Evolutionary conservation across 2,797 vertebrate species (phyloP).

Genomic region (Melopsittacus undulatus): DNA sequence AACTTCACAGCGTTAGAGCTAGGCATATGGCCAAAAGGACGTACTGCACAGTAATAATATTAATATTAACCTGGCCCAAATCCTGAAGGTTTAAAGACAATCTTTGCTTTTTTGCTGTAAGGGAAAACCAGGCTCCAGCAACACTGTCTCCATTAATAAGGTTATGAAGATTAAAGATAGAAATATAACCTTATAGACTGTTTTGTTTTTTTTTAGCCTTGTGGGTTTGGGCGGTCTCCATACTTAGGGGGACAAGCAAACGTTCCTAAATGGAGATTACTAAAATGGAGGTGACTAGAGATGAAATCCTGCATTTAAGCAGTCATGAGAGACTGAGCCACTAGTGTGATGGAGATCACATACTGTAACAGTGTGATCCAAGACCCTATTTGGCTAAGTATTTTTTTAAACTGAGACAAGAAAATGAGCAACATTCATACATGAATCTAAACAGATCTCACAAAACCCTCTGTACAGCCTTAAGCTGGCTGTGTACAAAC

Average conservation of each 20-base stretch:
- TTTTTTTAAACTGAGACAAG: background rate
- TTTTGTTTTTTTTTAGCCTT: too few species aligned
- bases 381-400: background rate
- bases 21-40: background rate
- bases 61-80: background rate
- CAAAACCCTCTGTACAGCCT: background rate
- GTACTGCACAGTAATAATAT: background rate
- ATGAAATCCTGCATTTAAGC: background rate
- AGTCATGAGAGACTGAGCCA: background rate
- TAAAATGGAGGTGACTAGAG: background rate
- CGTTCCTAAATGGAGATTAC: background rate
- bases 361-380: background rate
- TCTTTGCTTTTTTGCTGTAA: background rate
- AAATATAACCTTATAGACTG: background rate
- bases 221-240: accelerated
- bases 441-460: background rate
- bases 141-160: background rate
- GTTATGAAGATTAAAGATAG: background rate
- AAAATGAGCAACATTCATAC: background rate
- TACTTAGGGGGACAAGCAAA: background rate
- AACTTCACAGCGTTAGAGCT: background rate
- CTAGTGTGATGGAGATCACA: background rate
- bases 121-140: background rate
- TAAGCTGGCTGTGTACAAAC: background rate
- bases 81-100: background rate